Percentiles rank a stretch among this genome's conserved stretches.
phyloP scores from a whole-genome alignment of 2,113 vertebrate species.

The Hypocryptadius cinnamomeus region DNA sequence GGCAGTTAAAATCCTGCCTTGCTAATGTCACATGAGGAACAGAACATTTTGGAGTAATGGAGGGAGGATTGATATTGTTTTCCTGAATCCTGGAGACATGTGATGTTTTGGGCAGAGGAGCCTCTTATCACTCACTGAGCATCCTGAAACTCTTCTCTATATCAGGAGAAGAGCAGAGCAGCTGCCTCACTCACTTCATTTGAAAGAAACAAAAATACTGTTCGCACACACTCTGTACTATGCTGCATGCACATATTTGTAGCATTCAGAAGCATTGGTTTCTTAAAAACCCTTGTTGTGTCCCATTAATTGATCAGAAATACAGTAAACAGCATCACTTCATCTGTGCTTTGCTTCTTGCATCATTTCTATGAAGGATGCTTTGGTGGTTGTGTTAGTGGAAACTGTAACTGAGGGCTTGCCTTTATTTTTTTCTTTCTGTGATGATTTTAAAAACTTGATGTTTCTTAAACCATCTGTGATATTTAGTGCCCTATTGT shows the following conservation, averaged over 20 bases:
- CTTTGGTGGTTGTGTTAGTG: neutral
- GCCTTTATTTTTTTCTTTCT: neutral
- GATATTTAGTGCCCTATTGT: neutral
- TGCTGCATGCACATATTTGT: neutral
- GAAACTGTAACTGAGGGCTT: neutral
- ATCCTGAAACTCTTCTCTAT: neutral
- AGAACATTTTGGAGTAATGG: neutral
- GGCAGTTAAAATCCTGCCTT: neutral
- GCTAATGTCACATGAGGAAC: neutral
- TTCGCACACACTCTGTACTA: rapidly evolving
- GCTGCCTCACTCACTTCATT: neutral
- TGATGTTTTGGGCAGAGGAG: neutral
- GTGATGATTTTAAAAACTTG: neutral
- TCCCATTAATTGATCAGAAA: neutral
- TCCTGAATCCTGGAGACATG: neutral
- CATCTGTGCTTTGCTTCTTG: neutral
- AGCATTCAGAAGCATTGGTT: neutral
- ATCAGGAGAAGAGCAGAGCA: neutral
- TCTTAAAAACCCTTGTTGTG: neutral
- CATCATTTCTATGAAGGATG: neutral
- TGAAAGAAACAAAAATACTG: neutral
- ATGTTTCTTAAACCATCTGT: neutral
- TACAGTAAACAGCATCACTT: neutral
- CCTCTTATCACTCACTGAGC: neutral
- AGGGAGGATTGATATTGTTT: neutral